Percentiles rank a stretch among this genome's conserved stretches.
These are phyloP conservation scores for Melanerpes formicivorus DNA, from an alignment of 2,113 vertebrate species.

Conservation along the genomic window DNA sequence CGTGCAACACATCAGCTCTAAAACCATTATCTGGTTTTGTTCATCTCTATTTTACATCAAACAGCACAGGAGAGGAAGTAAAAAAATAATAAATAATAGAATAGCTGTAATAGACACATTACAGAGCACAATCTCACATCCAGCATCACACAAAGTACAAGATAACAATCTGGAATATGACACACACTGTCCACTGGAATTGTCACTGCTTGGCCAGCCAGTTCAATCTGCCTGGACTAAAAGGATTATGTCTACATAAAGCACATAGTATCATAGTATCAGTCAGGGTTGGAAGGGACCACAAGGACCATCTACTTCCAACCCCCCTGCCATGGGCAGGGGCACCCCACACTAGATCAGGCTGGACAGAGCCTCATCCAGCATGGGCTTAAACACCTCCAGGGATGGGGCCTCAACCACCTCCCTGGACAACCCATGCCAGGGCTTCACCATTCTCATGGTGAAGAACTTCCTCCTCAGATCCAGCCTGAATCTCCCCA, in stretches of 20 bases:
- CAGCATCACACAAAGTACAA: background rate
- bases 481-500: no score
- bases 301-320: no score
- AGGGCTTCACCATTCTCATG: no score
- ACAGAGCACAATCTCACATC: slow-evolving; percentile 46
- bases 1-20: background rate
- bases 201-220: background rate
- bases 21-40: slow-evolving; percentile 56
- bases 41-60: slow-evolving; percentile 51
- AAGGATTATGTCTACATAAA: slow-evolving; percentile 57
- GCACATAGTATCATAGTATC: background rate
- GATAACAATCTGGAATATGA: slow-evolving; percentile 48
- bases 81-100: background rate
- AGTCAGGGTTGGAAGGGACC: no score
- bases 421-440: no score
- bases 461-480: no score
- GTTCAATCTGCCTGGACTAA: slow-evolving; percentile 21
- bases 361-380: no score
- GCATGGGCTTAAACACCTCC: no score
- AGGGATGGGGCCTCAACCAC: no score
- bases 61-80: slow-evolving; percentile 54
- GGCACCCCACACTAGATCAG: no score
- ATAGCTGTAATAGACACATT: slow-evolving; percentile 45
- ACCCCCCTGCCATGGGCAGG: no score
- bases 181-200: slow-evolving; percentile 39